phyloP scores from a whole-genome alignment of 2,797 vertebrate genomes.

The Anomalospiza imberbis region DNA sequence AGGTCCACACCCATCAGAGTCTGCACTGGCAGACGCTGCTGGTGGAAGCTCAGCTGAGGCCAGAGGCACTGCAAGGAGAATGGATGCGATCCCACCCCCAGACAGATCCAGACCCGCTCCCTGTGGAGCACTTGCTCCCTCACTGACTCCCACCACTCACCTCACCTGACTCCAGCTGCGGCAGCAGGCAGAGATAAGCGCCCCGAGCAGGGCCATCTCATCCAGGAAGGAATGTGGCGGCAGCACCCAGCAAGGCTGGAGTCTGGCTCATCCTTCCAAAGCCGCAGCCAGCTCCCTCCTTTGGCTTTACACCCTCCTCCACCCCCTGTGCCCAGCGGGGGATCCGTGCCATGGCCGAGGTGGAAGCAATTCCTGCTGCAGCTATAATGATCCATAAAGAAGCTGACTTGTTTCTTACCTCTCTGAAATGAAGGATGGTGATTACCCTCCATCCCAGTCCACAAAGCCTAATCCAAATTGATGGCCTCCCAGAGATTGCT shows the following conservation, averaged over 20 bases:
- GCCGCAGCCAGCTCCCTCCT: not conserved
- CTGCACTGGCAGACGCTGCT: accelerated
- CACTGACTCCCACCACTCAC: not conserved
- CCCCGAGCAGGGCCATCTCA: not conserved
- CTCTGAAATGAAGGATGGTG: slow-evolving; percentile 46
- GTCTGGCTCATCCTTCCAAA: not conserved
- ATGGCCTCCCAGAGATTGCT: slow-evolving; percentile 30
- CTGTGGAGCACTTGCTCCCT: not conserved
- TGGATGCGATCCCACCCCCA: accelerated
- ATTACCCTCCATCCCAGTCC: slow-evolving; percentile 38
- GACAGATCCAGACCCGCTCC: not conserved
- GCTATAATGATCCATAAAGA: slow-evolving; percentile 12
- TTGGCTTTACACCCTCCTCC: not conserved
- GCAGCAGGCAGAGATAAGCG: not conserved
- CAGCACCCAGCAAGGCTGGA: not conserved
- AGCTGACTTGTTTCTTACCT: slow-evolving; percentile 45
- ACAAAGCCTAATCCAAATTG: slow-evolving; percentile 35
- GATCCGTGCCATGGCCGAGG: not conserved
- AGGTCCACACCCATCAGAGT: not conserved
- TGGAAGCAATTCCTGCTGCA: slow-evolving; percentile 5
- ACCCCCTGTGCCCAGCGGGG: accelerated
- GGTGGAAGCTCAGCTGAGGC: not conserved
- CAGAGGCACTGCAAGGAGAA: not conserved
- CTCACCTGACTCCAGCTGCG: accelerated
- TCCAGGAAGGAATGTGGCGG: accelerated